These are phyloP conservation scores for Girardinichthys multiradiatus DNA, from an alignment of 2,113 vertebrate species.

Conservation along the genomic window DNA sequence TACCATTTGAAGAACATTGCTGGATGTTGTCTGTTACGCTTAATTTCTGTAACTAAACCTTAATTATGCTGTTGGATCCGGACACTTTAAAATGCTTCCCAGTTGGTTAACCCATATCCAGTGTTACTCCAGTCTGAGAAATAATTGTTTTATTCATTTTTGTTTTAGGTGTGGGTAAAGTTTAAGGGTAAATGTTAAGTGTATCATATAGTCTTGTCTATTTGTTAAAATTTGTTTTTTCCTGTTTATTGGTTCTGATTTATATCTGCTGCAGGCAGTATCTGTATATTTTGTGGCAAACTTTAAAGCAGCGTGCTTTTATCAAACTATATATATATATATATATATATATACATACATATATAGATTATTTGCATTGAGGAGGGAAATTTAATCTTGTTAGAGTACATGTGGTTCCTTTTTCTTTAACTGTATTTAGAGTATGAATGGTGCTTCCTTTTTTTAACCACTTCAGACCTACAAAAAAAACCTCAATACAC, in stretches of 20 bases:
- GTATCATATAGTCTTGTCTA: slow-evolving; percentile 57
- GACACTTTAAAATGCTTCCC: slow-evolving; percentile 30
- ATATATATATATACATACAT: too few relatives aligned
- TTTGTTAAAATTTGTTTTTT: slow-evolving; percentile 43
- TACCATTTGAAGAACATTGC: slow-evolving; percentile 29
- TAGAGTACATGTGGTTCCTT: slow-evolving; percentile 21
- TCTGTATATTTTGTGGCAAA: slow-evolving; percentile 62
- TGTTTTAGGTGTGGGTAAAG: slow-evolving; percentile 40
- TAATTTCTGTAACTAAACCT: neutral
- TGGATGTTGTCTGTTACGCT: neutral
- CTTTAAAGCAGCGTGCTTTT: slow-evolving; percentile 43
- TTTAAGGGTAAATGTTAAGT: slow-evolving; percentile 37
- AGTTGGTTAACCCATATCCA: slow-evolving; percentile 47
- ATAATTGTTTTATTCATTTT: slow-evolving; percentile 2
- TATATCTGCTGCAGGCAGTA: slow-evolving; percentile 51
- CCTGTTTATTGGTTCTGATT: slow-evolving; percentile 43
- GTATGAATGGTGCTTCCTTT: slow-evolving; percentile 39
- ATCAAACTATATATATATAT: slow-evolving; percentile 50
- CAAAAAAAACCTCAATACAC: slow-evolving; percentile 25
- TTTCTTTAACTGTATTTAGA: slow-evolving; percentile 41
- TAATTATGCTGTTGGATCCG: slow-evolving; percentile 7
- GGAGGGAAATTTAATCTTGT: slow-evolving; percentile 23
- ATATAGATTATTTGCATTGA: slow-evolving; percentile 22
- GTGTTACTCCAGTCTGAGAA: slow-evolving; percentile 41
- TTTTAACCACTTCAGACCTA: slow-evolving; percentile 26